Base-by-base conservation (phyloP, 2,888 invertebrate genomes). In the Acrocera orbiculus region DNA sequence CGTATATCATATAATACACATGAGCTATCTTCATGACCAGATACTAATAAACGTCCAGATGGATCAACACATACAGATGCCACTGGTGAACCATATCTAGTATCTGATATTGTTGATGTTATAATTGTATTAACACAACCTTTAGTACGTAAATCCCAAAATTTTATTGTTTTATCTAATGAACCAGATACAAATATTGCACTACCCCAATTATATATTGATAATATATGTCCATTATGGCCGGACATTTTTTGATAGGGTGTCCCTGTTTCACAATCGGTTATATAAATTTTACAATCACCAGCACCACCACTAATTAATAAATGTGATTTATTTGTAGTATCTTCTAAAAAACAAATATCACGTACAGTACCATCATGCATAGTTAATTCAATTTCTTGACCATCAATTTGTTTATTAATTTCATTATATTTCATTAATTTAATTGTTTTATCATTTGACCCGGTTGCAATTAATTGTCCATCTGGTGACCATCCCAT, bases 111-210 rank as follows among this genome's bases (percentile, higher is more conserved):
- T 6, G 79, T 72, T 7, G 76, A 69, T 1, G 83, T 82, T n/a
- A 81, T 75, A 42, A 85, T 76, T 54, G 86, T 70, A 54, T 86
- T 83, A 42, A 90, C 86, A 54, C 92, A 89, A 28, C 87, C 82
- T 32, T 87, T 70, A 2, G 87, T 83, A 45, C 93, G 67, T 34
- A 93, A 65, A 57, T 95, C 95, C 93, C 93, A 95, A 60, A 93
- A 85, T 30, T 92, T 68, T 6, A 92, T 83, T 0, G 87, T 83
- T 59, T 87, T 83, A 62, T 95, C 95, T 56, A 90, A 87, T 10
- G 87, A 85, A 16, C 92, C 92, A 45, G 87, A 89, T n/a, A 86
- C 89, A 61, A 93, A 93, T 81, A 87, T 82, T 32, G 87, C 87
- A 25, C 89, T 87, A 27, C 87, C 87, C 89, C 90, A 92, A 47